Evolutionary conservation across 23 tunicate species (phyloP).

Genomic region (Ciona savignyi): DNA sequence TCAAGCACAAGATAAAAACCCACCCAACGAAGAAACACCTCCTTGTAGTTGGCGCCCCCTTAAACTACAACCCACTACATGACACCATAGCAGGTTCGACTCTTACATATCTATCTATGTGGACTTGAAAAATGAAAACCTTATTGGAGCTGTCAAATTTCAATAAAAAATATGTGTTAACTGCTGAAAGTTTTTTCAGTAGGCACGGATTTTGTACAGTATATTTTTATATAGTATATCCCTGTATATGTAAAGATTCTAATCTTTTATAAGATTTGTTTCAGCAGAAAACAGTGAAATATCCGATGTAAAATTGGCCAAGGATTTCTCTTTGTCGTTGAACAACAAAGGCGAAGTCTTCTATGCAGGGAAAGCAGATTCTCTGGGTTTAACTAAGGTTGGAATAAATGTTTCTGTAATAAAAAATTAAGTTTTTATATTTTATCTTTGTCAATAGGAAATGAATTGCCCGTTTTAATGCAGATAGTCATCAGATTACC

Average conservation of each 20-base stretch:
- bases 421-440: background rate
- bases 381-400: conserved; percentile 45
- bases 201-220: too few species aligned
- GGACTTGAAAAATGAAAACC: too few species aligned
- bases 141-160: too few species aligned
- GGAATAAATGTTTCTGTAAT: background rate
- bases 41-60: conserved; percentile 9
- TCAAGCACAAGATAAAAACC: background rate
- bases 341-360: conserved; percentile 32
- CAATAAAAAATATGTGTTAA: too few species aligned
- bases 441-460: too few species aligned
- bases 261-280: background rate
- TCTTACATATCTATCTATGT: too few species aligned
- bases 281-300: conserved; percentile 5
- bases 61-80: conserved; percentile 22
- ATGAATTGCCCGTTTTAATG: background rate
- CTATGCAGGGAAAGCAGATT: conserved; percentile 40
- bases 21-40: conserved; percentile 41
- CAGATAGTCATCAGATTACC: too few species aligned
- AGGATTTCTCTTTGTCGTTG: conserved; percentile 26
- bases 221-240: too few species aligned
- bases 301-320: conserved; percentile 18
- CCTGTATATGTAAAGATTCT: too few species aligned
- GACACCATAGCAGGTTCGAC: conserved; percentile 14
- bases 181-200: too few species aligned